Percentiles rank a stretch among this genome's conserved stretches.
These are phyloP conservation scores for Microcaecilia unicolor DNA, from an alignment of 2,797 vertebrate species.

Conservation along the genomic window DNA sequence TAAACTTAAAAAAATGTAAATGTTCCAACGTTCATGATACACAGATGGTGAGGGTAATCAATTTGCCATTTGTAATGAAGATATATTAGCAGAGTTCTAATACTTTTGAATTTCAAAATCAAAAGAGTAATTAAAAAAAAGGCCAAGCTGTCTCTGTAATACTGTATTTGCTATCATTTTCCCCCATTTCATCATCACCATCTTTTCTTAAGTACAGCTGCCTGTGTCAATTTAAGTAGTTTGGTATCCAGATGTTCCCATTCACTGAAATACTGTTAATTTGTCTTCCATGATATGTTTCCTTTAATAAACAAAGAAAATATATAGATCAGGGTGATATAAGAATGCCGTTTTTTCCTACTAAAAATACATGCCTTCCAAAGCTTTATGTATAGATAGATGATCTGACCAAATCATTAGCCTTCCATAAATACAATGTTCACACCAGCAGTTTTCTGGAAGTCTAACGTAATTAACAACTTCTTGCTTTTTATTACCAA, in stretches of 20 bases:
- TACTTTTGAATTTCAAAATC: constrained; percentile 15
- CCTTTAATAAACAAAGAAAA: constrained; percentile 18
- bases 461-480: constrained; percentile 22
- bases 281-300: constrained; percentile 4
- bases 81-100: constrained; percentile 13
- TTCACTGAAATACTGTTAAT: not conserved
- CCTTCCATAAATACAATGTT: too few relatives aligned
- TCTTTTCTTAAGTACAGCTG: constrained; percentile 8
- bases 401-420: constrained; percentile 27
- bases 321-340: too few relatives aligned
- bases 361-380: too few relatives aligned
- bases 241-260: constrained; percentile 28
- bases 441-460: constrained; percentile 12
- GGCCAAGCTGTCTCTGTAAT: constrained; percentile 10
- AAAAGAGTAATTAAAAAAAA: too few relatives aligned
- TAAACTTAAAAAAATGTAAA: not conserved
- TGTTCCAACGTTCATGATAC: not conserved
- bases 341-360: too few relatives aligned
- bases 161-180: constrained; percentile 15
- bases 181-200: constrained; percentile 9
- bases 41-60: constrained; percentile 5
- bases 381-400: too few relatives aligned
- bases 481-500: constrained; percentile 34
- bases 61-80: constrained; percentile 10
- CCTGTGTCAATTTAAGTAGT: constrained; percentile 9